Evolutionary conservation across 2,797 vertebrate species (phyloP).

Genomic region (Lagodon rhomboides): DNA sequence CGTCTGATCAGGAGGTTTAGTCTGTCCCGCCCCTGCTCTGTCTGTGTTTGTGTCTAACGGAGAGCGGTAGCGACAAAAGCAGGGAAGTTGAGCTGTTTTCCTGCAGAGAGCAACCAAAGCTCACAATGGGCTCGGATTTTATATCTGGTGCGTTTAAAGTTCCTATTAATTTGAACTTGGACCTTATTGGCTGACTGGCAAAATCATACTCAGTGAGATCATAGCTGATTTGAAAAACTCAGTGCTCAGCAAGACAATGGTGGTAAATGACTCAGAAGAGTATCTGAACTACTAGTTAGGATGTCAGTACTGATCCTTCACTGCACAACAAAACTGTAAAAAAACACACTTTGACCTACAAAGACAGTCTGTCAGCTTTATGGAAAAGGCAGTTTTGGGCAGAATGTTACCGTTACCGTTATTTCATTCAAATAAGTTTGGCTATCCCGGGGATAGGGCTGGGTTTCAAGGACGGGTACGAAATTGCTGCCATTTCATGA

Average conservation of each 20-base stretch:
- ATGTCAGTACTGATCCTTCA: not conserved
- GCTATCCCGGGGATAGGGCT: not conserved
- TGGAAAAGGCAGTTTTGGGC: not conserved
- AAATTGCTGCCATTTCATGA: no score
- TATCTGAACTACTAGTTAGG: not conserved
- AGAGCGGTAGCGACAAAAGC: conserved; percentile 15
- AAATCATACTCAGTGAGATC: not conserved
- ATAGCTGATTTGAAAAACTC: not conserved
- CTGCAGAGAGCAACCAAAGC: not conserved
- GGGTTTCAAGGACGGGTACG: no score
- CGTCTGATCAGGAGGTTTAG: conserved; percentile 58
- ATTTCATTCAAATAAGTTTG: not conserved
- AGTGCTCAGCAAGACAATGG: not conserved
- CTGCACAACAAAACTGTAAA: not conserved
- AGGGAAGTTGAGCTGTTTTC: conserved; percentile 19
- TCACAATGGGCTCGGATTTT: not conserved
- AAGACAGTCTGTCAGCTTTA: not conserved
- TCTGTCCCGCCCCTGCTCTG: conserved; percentile 35
- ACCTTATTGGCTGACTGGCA: not conserved
- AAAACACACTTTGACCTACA: no score
- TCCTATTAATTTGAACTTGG: conserved; percentile 1
- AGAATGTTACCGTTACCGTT: not conserved
- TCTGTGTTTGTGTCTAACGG: conserved; percentile 43
- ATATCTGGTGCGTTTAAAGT: not conserved
- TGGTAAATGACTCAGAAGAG: not conserved